These are phyloP conservation scores for Galaxea fascicularis DNA, from an alignment of 92 coral and sea anemone species.

Conservation along the genomic window DNA sequence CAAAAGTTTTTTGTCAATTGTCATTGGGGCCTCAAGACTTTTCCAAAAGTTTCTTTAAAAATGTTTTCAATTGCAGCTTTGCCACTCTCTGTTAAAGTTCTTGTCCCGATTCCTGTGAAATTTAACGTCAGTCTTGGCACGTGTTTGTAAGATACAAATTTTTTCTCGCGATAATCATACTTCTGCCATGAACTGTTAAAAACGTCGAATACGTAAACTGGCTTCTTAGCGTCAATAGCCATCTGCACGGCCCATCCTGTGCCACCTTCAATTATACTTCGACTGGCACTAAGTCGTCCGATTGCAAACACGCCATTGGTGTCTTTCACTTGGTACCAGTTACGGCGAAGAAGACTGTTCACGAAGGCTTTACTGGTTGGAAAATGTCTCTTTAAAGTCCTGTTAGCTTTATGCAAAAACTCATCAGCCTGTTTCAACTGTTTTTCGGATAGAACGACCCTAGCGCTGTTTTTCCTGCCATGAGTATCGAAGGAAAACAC, in stretches of 20 bases:
- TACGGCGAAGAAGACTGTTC: slow-evolving; percentile 64
- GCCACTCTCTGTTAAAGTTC: slow-evolving; percentile 47
- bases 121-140: slow-evolving; percentile 57
- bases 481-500: slow-evolving; percentile 62
- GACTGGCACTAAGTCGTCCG: slow-evolving; percentile 35
- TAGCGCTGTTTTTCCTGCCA: slow-evolving; percentile 38
- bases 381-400: slow-evolving; percentile 61
- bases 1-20: no score
- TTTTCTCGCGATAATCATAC: slow-evolving; percentile 32
- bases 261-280: slow-evolving; percentile 58
- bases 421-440: slow-evolving; percentile 68
- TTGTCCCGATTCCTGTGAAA: slow-evolving; percentile 71
- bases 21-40: not conserved
- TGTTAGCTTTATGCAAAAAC: slow-evolving; percentile 53
- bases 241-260: slow-evolving; percentile 77
- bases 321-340: slow-evolving; percentile 73
- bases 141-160: slow-evolving; percentile 29
- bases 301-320: slow-evolving; percentile 63
- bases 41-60: slow-evolving; percentile 50
- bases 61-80: slow-evolving; percentile 52
- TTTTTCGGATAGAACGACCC: slow-evolving; percentile 48
- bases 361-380: slow-evolving; percentile 64
- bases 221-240: slow-evolving; percentile 56
- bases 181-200: slow-evolving; percentile 43
- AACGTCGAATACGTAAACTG: slow-evolving; percentile 54